Conservation (phyloP, 2,113 vertebrate genomes). For the Nematolebias whitei region DNA sequence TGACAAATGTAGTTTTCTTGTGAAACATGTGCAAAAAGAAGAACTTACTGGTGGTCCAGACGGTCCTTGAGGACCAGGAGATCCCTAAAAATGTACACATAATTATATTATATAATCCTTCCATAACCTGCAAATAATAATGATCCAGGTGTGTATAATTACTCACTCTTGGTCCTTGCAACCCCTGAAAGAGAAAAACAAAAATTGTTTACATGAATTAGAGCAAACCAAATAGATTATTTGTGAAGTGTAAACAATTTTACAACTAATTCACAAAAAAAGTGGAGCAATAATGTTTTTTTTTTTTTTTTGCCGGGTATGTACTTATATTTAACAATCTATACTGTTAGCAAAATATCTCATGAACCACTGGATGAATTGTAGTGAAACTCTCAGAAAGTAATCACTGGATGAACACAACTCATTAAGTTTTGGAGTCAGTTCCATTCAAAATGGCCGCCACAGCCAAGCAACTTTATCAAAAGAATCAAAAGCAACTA, state of each 20-base stretch:
- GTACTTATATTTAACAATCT: too few relatives aligned
- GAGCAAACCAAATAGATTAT: not conserved
- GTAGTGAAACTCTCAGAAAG: too few relatives aligned
- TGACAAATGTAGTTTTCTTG: not conserved
- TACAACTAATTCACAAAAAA: constrained; percentile 7
- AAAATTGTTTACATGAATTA: constrained; percentile 26
- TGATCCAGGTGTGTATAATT: constrained; percentile 44
- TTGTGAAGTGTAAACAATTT: constrained; percentile 5
- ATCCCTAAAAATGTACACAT: constrained; percentile 78
- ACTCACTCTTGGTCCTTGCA: constrained; percentile 91
- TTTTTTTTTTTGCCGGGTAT: too few relatives aligned
- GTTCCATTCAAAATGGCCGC: too few relatives aligned
- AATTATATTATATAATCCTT: constrained; percentile 11
- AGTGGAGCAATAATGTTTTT: too few relatives aligned
- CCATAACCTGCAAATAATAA: constrained; percentile 12
- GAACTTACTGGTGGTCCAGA: constrained; percentile 92
- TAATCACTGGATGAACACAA: too few relatives aligned
- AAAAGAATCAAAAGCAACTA: too few relatives aligned
- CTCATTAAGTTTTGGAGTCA: too few relatives aligned
- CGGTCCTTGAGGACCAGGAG: constrained; percentile 87
- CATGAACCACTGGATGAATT: too few relatives aligned
- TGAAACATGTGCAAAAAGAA: not conserved
- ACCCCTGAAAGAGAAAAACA: constrained; percentile 79
- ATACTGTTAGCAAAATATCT: too few relatives aligned
- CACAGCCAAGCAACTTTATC: too few relatives aligned